These are phyloP conservation scores for Dione vanillae DNA, from an alignment of 2,888 invertebrate species.

Conservation along the genomic window DNA sequence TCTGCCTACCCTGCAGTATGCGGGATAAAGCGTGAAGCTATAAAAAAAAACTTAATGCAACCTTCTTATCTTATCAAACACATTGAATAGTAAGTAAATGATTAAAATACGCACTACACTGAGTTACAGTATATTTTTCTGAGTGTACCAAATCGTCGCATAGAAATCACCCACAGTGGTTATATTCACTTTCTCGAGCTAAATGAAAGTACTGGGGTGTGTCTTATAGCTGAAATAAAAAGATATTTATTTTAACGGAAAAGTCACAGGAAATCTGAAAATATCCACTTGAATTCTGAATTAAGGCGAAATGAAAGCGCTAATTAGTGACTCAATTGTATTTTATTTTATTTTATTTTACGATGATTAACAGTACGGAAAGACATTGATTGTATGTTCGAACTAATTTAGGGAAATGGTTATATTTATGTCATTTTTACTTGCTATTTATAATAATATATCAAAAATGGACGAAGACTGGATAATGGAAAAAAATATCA, in stretches of 20 bases:
- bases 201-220: constrained; percentile 14
- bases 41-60: no score
- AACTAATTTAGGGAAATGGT: no score
- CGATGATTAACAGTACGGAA: neutral
- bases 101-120: no score
- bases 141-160: neutral
- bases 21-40: no score
- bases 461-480: no score
- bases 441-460: no score
- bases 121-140: no score
- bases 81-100: neutral
- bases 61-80: neutral
- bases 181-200: constrained; percentile 1
- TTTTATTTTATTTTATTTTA: constrained; percentile 4
- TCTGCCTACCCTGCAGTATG: no score
- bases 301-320: neutral
- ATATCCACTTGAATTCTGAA: neutral
- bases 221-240: constrained; percentile 13
- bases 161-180: neutral
- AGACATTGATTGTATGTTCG: no score
- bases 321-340: neutral
- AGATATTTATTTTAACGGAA: constrained; percentile 3
- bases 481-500: no score
- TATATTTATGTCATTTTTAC: no score
- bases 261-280: constrained; percentile 22